Evolutionary conservation across 2,797 vertebrate species (phyloP).

Genomic region (Takifugu ocellatus): DNA sequence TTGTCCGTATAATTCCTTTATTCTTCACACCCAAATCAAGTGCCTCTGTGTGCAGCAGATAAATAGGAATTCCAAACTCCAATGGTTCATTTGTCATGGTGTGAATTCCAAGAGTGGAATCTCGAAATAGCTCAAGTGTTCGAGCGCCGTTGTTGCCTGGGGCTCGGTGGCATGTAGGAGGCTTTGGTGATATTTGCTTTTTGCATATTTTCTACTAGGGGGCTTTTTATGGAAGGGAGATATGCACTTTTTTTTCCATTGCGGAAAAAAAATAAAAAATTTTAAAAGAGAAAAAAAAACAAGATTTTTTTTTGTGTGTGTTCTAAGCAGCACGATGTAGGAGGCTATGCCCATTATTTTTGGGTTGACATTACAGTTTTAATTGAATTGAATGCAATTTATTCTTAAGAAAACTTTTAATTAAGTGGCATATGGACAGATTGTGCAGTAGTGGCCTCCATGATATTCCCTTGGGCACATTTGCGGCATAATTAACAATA

Average conservation of each 20-base stretch:
- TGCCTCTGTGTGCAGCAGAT: conserved; percentile 79
- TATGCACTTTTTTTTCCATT: conserved; percentile 73
- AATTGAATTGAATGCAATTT: conserved; percentile 86
- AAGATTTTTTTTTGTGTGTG: conserved; percentile 61
- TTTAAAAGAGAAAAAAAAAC: conserved; percentile 18
- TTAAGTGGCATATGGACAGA: conserved; percentile 85
- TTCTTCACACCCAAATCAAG: conserved; percentile 80
- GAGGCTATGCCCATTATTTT: conserved; percentile 81
- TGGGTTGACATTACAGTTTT: conserved; percentile 83
- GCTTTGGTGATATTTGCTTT: conserved; percentile 84
- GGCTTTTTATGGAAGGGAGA: conserved; percentile 68
- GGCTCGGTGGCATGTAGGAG: conserved; percentile 83
- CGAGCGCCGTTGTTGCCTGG: conserved; percentile 75
- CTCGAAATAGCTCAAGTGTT: conserved; percentile 84
- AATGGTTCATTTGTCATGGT: conserved; percentile 85
- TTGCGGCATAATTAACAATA: conserved; percentile 84
- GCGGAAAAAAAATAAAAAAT: conserved; percentile 35
- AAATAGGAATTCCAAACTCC: conserved; percentile 84
- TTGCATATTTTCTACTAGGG: conserved; percentile 79
- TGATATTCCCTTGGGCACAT: conserved; percentile 79
- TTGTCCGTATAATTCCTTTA: conserved; percentile 79
- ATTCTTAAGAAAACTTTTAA: conserved; percentile 88
- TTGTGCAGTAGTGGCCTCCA: conserved; percentile 79
- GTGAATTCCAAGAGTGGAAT: conserved; percentile 83
- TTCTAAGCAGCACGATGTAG: conserved; percentile 67